Evolutionary conservation across 2,113 vertebrate species (phyloP).

Genomic region (Otocyon megalotis): DNA sequence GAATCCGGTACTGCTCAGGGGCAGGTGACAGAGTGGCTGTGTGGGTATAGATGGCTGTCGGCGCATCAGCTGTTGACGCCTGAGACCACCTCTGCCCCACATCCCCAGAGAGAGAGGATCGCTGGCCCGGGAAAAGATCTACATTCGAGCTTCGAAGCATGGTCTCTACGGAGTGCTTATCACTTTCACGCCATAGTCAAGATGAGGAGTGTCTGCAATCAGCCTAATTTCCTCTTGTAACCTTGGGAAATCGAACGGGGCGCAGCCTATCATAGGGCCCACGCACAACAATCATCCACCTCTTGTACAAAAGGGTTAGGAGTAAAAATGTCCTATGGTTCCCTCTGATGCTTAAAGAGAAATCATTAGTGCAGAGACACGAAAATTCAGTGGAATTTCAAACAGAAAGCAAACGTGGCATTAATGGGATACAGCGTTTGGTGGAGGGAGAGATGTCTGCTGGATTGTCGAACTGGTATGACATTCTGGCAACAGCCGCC

Average conservation of each 20-base stretch:
- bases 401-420: slow-evolving; percentile 76
- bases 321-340: slow-evolving; percentile 65
- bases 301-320: slow-evolving; percentile 42
- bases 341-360: slow-evolving; percentile 77
- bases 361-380: slow-evolving; percentile 77
- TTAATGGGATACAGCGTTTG: slow-evolving; percentile 62
- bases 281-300: slow-evolving; percentile 45
- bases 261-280: slow-evolving; percentile 61
- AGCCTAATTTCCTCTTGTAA: slow-evolving; percentile 70
- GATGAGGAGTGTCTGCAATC: neutral
- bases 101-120: neutral
- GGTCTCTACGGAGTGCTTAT: neutral
- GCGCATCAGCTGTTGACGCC: rapidly evolving
- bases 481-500: rapidly evolving
- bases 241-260: slow-evolving; percentile 3
- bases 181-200: neutral
- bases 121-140: neutral
- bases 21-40: neutral
- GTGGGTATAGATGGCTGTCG: neutral
- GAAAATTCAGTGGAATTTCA: slow-evolving; percentile 82
- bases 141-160: neutral
- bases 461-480: slow-evolving; percentile 7
- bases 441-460: slow-evolving; percentile 61
- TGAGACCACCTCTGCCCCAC: neutral
- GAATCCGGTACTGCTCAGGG: neutral